Evolutionary conservation across 2,888 invertebrate genomes (phyloP), one percentile per base, ranked within the genome.

Genomic region (Trissolcus brochymenae): DNA sequence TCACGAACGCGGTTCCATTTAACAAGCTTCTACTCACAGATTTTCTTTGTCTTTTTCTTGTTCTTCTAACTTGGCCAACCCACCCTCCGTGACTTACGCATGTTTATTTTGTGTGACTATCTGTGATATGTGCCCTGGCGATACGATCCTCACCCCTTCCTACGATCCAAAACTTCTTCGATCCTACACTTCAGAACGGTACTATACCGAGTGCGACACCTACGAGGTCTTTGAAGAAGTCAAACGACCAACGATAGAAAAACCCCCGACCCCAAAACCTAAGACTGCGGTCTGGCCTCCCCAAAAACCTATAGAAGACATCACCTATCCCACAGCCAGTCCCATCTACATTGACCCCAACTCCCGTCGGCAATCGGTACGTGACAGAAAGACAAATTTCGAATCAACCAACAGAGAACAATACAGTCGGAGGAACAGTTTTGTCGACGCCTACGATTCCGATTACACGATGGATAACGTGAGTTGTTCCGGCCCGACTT

Each of bases 321-420:
- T 86, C 50, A 86, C 87, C 2, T 88, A 87, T 80, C 87, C 88
- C 6, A 89, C 89, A 14, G 88, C 89, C 3, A 87, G 88, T 83
- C 88, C 88, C 1, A 80, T 89, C 19, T 89, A 88, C 81, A 87
- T 88, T 50, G 87, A 88, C 66, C 89, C 89, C 0, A 87, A 89
- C 11, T 85, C 86, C 46, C 81, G 84, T 51, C 82, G 80, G 7
- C 85, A 87, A 29, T 81, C 82, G 66, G 82, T 84, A 0, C 82
- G 80, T n/a, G 86, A 88, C n/a, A 85, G 84, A 61, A 85, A 83
- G 14, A 82, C 82, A 11, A 85, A 81, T 57, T 76, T 86, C 19
- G 86, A 86, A 57, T 82, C 81, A 6, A 72, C 67, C 29, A 79
- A 79, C 35, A 64, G 78, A 9, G 78, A 81, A 43, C 68, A 78